Conservation (phyloP, 2,797 vertebrate genomes). For the Malacoraja senta region DNA sequence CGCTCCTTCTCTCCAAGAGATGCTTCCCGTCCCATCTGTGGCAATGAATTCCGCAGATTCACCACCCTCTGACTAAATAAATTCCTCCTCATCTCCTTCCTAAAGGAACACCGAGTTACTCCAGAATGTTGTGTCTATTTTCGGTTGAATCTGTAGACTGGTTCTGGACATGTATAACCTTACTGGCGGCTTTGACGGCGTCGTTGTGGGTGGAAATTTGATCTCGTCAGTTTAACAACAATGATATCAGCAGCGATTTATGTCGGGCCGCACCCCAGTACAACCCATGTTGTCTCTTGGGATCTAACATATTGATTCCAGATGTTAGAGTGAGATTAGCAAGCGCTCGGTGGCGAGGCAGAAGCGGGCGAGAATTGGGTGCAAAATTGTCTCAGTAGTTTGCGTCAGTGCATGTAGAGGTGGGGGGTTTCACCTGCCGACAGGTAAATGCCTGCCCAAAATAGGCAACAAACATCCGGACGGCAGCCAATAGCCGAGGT, state of each 20-base stretch:
- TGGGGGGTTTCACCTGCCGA: not conserved
- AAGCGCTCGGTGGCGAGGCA: not conserved
- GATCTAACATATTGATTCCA: not conserved
- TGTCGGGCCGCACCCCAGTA: not conserved
- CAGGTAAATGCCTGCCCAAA: not conserved
- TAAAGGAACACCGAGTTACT: too few species aligned
- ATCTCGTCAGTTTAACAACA: not conserved
- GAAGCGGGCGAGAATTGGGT: not conserved
- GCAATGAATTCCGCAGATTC: too few species aligned
- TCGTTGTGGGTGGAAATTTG: not conserved
- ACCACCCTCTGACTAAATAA: too few species aligned
- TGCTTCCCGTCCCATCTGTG: too few species aligned
- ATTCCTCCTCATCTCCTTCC: too few species aligned
- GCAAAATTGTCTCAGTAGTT: not conserved
- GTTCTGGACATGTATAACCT: not conserved
- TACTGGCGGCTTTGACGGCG: not conserved
- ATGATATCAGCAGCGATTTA: not conserved
- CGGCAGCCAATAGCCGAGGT: accelerated
- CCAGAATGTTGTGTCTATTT: too few species aligned
- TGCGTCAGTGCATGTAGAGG: not conserved
- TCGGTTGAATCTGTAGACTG: not conserved
- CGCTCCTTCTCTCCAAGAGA: too few species aligned
- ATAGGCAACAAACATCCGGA: not conserved
- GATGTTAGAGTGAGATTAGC: not conserved
- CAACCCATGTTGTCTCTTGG: not conserved